Evolutionary conservation across 2,113 vertebrate species (phyloP).

Genomic region (Proteles cristata): DNA sequence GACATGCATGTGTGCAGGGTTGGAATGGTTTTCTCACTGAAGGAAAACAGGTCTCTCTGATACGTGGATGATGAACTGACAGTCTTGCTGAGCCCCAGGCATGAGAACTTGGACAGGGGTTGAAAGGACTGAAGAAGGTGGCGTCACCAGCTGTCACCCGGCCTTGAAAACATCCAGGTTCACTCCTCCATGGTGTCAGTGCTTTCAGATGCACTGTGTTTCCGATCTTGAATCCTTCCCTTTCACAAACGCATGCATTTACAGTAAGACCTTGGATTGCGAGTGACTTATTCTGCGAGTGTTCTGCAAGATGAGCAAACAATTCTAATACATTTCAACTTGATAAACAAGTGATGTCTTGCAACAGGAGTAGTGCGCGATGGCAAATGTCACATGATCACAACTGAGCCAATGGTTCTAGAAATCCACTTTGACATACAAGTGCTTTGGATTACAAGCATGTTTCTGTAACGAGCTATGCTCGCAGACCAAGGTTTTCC

Average conservation of each 20-base stretch:
- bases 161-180: rapidly evolving
- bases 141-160: not conserved
- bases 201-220: not conserved
- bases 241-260: not conserved
- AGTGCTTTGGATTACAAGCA: no score
- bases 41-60: not conserved
- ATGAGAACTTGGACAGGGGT: not conserved
- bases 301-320: no score
- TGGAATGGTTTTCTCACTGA: not conserved
- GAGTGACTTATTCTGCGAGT: no score
- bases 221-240: not conserved
- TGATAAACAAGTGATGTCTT: no score
- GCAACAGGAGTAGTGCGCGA: no score
- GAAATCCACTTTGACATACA: no score
- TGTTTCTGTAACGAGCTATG: no score
- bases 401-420: no score
- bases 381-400: no score
- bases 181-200: not conserved
- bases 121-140: not conserved
- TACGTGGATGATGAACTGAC: not conserved
- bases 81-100: not conserved
- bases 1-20: not conserved
- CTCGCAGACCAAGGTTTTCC: no score
- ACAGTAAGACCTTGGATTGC: no score
- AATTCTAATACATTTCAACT: no score